phyloP scores from a whole-genome alignment of 2,113 vertebrate genomes.

The Phylloscopus trochilus region DNA sequence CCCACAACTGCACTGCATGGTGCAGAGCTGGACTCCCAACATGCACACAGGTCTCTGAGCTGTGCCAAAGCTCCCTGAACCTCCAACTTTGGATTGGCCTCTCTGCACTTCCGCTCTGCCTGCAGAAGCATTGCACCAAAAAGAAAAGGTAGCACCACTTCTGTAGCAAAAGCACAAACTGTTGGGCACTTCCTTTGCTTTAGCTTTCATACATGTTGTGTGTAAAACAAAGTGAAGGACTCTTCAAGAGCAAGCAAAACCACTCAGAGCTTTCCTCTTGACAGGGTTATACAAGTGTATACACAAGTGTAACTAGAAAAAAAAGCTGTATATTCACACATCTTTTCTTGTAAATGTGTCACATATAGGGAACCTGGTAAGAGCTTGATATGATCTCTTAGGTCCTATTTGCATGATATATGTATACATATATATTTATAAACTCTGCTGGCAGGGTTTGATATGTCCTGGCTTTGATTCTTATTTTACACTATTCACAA shows the following conservation, averaged over 20 bases:
- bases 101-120: neutral
- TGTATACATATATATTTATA: neutral
- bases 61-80: neutral
- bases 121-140: neutral
- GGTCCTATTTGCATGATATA: neutral
- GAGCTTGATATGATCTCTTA: neutral
- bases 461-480: neutral
- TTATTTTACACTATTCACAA: neutral
- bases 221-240: neutral
- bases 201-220: neutral
- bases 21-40: neutral
- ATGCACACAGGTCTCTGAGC: accelerated
- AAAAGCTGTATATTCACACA: neutral
- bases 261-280: neutral
- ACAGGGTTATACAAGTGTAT: neutral
- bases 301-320: neutral
- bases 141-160: neutral
- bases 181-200: neutral
- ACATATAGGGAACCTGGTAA: neutral
- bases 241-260: neutral
- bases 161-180: neutral
- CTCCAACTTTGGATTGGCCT: neutral
- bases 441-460: neutral
- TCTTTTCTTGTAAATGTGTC: neutral
- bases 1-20: neutral